Conservation (phyloP, 23 tunicate species). For the Styela clava region DNA sequence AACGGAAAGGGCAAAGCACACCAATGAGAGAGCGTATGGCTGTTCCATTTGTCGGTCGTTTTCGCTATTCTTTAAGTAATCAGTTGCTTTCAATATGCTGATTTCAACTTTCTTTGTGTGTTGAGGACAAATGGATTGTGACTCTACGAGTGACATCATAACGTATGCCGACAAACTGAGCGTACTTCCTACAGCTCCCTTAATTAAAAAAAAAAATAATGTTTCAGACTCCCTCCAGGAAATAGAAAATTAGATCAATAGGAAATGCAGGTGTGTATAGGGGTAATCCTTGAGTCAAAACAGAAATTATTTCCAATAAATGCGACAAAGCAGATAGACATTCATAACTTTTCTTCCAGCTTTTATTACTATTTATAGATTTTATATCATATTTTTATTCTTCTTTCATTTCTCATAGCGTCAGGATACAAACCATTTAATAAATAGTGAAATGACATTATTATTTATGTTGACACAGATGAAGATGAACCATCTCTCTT, state of each 20-base stretch:
- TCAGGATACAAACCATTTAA: too few relatives aligned
- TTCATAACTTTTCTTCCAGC: too few relatives aligned
- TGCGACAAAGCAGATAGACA: too few relatives aligned
- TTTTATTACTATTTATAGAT: too few relatives aligned
- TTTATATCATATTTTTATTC: too few relatives aligned
- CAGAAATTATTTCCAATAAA: too few relatives aligned
- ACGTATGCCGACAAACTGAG: slow-evolving; percentile 67
- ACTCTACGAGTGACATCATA: slow-evolving; percentile 45
- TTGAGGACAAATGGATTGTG: slow-evolving; percentile 25
- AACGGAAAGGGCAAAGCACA: slow-evolving; percentile 39
- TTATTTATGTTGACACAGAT: too few relatives aligned
- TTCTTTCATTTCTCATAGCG: too few relatives aligned
- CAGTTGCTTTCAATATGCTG: slow-evolving; percentile 38
- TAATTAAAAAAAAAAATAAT: not conserved
- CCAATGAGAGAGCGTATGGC: slow-evolving; percentile 45
- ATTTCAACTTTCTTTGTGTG: slow-evolving; percentile 3
- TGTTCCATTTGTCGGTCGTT: slow-evolving; percentile 35
- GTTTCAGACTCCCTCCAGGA: not conserved
- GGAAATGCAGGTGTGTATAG: too few relatives aligned
- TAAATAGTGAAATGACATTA: too few relatives aligned
- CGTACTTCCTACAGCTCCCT: slow-evolving; percentile 73
- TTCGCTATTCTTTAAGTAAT: slow-evolving; percentile 32
- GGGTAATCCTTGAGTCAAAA: too few relatives aligned
- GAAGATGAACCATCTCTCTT: too few relatives aligned
- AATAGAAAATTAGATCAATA: not conserved